Evolutionary conservation across 2,888 invertebrate genomes (phyloP), one percentile per base, ranked within the genome.

Genomic region (Eumacrocentrus americanus): DNA sequence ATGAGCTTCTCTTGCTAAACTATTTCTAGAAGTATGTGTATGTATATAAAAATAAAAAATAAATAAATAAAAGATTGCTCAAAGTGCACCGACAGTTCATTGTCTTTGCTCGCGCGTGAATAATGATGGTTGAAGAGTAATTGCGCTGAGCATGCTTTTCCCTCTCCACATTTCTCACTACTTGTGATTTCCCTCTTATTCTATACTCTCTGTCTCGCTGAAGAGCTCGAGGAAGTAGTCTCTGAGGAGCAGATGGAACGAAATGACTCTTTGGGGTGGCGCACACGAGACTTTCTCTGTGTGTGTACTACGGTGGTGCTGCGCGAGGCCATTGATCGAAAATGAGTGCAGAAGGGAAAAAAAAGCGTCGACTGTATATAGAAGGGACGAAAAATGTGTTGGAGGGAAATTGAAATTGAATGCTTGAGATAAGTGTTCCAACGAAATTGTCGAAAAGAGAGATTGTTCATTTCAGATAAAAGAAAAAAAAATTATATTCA

Each of bases 51-150:
- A n/a, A 11, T 11, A 46, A 46, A 37, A 55, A 55, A 55, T 23
- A 16, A 37, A 23, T 9, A 14, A 29, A 3, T 1, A 12, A 16
- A 11, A 29, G 29, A 16, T 12, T 46, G 23, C 42, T 4, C 14
- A 11, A 12, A 54, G 18, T 40, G 42, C 14, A 29, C n/a, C 44
- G 34, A 20, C 44, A 20, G 29, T 54, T 34, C 44, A 46, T 46
- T 38, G 48, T 35, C 46, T 50, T 59, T 61, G 47, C 51, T 64
- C 58, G 52, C 34, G 60, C 58, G 58, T 62, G 58, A 64, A 64
- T 62, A 64, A 62, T 60, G 60, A 64, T 58, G 51, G 48, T 48
- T 57, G 40, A 57, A 40, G 50, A 48, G 57, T 40, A 57, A 57
- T 50, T 29, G 56, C 11, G 29, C 46, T 56, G 23, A 37, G 35